Base-by-base conservation (phyloP, 1,140 invertebrate genomes). In the Drosophila jambulina region DNA sequence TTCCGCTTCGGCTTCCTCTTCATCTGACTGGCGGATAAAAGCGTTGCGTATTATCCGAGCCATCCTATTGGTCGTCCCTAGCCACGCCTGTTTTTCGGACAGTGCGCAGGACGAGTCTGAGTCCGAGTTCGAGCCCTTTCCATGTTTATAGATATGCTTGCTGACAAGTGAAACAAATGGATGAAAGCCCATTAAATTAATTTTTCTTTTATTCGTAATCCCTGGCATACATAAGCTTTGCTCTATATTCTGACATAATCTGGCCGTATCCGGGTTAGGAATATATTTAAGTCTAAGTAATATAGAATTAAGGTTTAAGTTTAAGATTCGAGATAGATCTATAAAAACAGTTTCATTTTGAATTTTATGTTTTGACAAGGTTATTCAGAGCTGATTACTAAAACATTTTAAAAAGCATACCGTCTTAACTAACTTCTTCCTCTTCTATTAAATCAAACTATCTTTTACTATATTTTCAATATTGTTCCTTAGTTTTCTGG, bases 1-100 rank as follows among this genome's bases (percentile, higher is more conserved):
- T 56, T 43, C 17, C 42, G 70, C 40, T 72, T 63, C 51, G 54
- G 59, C 15, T 12, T 53, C 13, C 8, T 48, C 17, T 46, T 51
- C 43, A 64, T 84, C 62, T 84, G 64, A 90, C 74, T 90, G 84
- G 84, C 56, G 80, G 85, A 90, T 90, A 90, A 69, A 32, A 60
- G 25, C 21, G 57, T 25, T 90, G 85, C 84, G 84, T 90, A 51
- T 70, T 88, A 90, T 88, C 85, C 85, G 80, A 9, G n/a, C n/a
- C 15, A 42, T 46, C 4, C 21, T 9, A 88, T 88, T 88, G 84
- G 84, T 45, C 4, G 27, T 56, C 12, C 25, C 36, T 10, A 38
- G 64, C 32, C 68, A 78, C 83, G 69, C 83, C 83, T 21, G n/a
- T 36, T 48, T 40, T 32, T 48, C 46, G 17, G 43, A 43, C 69